Evolutionary conservation across 2,888 invertebrate species (phyloP), one percentile per base, ranked within the genome.

Genomic region (Leucophora obtusa): DNA sequence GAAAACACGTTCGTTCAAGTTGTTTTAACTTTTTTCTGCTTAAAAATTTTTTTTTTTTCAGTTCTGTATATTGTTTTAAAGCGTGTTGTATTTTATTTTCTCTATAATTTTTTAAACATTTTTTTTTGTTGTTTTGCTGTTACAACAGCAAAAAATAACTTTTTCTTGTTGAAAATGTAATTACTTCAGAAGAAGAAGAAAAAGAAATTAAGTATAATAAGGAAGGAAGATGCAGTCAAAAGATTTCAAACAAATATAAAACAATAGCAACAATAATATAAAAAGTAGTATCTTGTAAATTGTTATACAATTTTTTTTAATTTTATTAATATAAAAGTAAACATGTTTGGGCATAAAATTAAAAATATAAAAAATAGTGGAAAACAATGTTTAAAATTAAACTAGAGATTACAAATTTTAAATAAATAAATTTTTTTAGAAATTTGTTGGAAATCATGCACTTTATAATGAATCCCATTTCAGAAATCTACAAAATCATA

Each of bases 141-240:
- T 71, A 15, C 47, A 21, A 53, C 18, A 11, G 9, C 4, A 47
- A 59, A 28, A 28, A 33, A 47, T 66, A 77, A 47, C 21, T 77
- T 77, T 77, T 71, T 59, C 77, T 71, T 77, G 71, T 77, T 77
- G 51, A 54, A 77, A 77, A 77, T 77, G 71, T 77, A 77, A 77
- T 77, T 77, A 77, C 71, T 65, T 17, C 47, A 60, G 6, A 59
- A 77, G 50, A 17, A 59, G 58, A 59, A 43, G 54, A 33, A 73
- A 50, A 28, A 56, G 43, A 66, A 71, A 60, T 65, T 71, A 71
- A 65, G 56, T 70, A 38, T 59, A 65, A 70, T 59, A 70, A 54
- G 65, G 35, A 71, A 65, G 63, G 65, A 59, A 71, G 53, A 71
- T 60, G 59, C 51, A 53, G 63, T 71, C 62, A 59, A 66, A 66